Evolutionary conservation across 1,140 invertebrate genomes (phyloP).

Genomic region (Palaemon carinicauda): DNA sequence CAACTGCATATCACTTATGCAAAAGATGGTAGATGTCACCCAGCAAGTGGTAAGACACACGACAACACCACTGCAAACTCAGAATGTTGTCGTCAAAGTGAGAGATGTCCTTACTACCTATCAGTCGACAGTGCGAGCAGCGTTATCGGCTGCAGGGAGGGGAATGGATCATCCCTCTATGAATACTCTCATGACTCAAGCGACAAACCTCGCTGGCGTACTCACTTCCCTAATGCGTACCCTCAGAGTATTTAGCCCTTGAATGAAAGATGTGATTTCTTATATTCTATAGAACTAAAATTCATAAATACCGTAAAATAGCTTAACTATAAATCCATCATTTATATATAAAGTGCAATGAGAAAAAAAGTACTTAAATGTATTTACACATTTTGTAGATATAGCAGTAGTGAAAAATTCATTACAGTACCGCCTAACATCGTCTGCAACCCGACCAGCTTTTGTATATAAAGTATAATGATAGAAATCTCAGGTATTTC

Average conservation of each 20-base stretch:
- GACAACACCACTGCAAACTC: slow-evolving; percentile 78
- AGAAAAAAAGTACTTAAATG: slow-evolving; percentile 59
- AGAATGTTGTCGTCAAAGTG: slow-evolving; percentile 81
- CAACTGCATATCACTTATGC: slow-evolving; percentile 75
- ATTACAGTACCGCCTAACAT: background rate
- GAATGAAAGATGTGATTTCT: slow-evolving; percentile 33
- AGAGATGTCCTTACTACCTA: slow-evolving; percentile 82
- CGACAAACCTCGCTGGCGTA: slow-evolving; percentile 81
- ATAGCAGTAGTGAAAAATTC: slow-evolving; percentile 33
- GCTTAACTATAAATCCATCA: slow-evolving; percentile 76
- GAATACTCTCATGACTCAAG: slow-evolving; percentile 72
- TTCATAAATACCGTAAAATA: slow-evolving; percentile 88
- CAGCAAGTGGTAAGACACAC: slow-evolving; percentile 77
- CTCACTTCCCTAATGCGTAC: slow-evolving; percentile 82
- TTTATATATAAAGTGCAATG: slow-evolving; percentile 67
- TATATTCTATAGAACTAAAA: slow-evolving; percentile 68
- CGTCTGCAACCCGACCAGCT: slow-evolving; percentile 32
- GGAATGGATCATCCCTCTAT: slow-evolving; percentile 66
- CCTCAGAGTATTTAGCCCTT: slow-evolving; percentile 81
- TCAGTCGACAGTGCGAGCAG: slow-evolving; percentile 67
- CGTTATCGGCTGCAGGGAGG: slow-evolving; percentile 64
- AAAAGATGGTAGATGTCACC: slow-evolving; percentile 73
- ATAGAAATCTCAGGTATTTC: slow-evolving; percentile 51
- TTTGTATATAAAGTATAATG: slow-evolving; percentile 16
- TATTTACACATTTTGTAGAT: slow-evolving; percentile 50